Conservation (phyloP, 2,888 invertebrate species). For the Tuberolachnus salignus region DNA sequence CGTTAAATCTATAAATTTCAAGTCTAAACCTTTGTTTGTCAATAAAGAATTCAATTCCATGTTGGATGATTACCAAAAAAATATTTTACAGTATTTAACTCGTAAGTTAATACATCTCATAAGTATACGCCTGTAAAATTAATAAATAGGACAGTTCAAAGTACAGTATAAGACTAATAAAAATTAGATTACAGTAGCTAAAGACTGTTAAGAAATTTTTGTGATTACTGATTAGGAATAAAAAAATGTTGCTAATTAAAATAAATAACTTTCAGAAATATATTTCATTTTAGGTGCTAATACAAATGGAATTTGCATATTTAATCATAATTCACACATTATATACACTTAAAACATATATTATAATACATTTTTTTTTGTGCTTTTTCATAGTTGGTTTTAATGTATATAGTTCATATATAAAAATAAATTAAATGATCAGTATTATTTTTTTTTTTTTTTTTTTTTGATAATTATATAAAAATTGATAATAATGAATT, state of each 20-base stretch:
- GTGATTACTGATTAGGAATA: too few species aligned
- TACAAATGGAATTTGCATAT: too few species aligned
- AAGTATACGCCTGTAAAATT: neutral
- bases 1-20: conserved; percentile 25
- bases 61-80: neutral
- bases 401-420: too few species aligned
- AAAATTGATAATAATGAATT: too few species aligned
- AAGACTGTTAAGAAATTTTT: too few species aligned
- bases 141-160: neutral
- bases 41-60: conserved; percentile 21
- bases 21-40: conserved; percentile 18
- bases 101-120: neutral
- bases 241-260: neutral
- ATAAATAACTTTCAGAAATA: neutral
- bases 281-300: neutral
- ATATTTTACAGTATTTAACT: neutral
- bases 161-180: neutral
- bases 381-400: too few species aligned
- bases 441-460: too few species aligned
- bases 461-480: too few species aligned
- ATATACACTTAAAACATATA: too few species aligned
- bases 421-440: too few species aligned
- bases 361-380: too few species aligned
- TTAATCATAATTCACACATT: too few species aligned
- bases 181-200: neutral